These are phyloP conservation scores for Poecilia velifera DNA, from an alignment of 2,797 vertebrate species.

Conservation along the genomic window DNA sequence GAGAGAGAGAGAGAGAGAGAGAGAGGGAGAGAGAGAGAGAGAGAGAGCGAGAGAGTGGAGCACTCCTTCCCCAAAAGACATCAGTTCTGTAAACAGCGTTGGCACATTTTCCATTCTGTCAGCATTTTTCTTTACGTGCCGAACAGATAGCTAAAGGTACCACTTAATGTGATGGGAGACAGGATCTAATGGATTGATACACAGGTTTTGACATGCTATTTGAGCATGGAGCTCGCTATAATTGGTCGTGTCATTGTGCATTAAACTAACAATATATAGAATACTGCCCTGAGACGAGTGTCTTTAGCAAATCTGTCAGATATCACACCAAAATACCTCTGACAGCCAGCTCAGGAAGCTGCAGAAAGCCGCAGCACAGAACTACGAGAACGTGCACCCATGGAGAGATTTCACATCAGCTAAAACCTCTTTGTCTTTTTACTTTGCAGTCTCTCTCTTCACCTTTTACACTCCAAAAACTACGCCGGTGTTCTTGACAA, in stretches of 20 bases:
- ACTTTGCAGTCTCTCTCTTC: constrained; percentile 24
- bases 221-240: constrained; percentile 92
- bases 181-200: constrained; percentile 91
- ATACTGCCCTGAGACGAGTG: constrained; percentile 89
- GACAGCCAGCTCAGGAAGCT: constrained; percentile 82
- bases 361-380: constrained; percentile 77
- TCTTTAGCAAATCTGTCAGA: constrained; percentile 92
- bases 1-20: constrained; percentile 32
- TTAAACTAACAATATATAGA: constrained; percentile 93
- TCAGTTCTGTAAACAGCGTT: constrained; percentile 69
- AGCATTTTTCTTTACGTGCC: constrained; percentile 78
- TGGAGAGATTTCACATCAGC: constrained; percentile 54
- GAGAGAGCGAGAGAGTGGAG: constrained; percentile 37
- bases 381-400: constrained; percentile 59
- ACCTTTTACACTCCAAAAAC: neutral
- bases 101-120: constrained; percentile 82
- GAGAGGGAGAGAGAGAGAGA: constrained; percentile 30
- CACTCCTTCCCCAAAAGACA: constrained; percentile 65
- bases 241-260: constrained; percentile 93
- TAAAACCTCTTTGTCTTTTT: constrained; percentile 48
- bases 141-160: constrained; percentile 85
- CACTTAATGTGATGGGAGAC: constrained; percentile 88
- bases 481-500: neutral
- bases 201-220: constrained; percentile 95
- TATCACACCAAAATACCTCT: constrained; percentile 86